Conservation (phyloP, 2,888 invertebrate genomes). For the Parapristionchus giblindavisi region DNA sequence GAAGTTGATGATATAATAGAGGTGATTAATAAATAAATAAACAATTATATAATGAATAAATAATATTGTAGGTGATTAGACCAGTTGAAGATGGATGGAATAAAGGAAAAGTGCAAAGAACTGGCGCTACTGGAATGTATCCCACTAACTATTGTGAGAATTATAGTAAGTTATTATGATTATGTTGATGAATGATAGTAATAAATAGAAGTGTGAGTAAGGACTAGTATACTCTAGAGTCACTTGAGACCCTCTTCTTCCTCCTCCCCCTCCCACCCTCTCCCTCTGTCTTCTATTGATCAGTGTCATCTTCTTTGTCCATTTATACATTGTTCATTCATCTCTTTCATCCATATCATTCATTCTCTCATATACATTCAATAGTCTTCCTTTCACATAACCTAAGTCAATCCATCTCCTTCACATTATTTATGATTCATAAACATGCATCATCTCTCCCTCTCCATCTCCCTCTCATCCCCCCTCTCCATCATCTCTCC, state of each 20-base stretch:
- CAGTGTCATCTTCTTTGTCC: neutral
- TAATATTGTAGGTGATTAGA: conserved; percentile 74
- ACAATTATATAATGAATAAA: neutral
- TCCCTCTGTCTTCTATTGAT: neutral
- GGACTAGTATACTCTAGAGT: too few relatives aligned
- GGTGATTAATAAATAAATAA: conserved; percentile 71
- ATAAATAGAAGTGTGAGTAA: neutral
- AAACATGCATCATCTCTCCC: neutral
- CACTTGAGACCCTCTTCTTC: neutral
- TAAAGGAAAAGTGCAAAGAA: conserved; percentile 61
- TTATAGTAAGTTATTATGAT: conserved; percentile 10
- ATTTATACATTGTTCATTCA: too few relatives aligned
- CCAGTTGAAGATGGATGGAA: conserved; percentile 90
- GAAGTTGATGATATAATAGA: conserved; percentile 88
- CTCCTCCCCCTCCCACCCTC: neutral
- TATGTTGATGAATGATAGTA: neutral
- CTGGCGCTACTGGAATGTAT: conserved; percentile 86
- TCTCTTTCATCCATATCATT: neutral
- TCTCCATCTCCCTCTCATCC: neutral
- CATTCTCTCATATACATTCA: neutral
- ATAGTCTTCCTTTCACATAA: neutral
- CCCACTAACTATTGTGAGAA: conserved; percentile 82
- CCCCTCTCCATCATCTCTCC: neutral
- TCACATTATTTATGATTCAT: too few relatives aligned
- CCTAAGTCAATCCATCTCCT: too few relatives aligned